Evolutionary conservation across 1,140 invertebrate genomes (phyloP).

Genomic region (Hermetia illucens): DNA sequence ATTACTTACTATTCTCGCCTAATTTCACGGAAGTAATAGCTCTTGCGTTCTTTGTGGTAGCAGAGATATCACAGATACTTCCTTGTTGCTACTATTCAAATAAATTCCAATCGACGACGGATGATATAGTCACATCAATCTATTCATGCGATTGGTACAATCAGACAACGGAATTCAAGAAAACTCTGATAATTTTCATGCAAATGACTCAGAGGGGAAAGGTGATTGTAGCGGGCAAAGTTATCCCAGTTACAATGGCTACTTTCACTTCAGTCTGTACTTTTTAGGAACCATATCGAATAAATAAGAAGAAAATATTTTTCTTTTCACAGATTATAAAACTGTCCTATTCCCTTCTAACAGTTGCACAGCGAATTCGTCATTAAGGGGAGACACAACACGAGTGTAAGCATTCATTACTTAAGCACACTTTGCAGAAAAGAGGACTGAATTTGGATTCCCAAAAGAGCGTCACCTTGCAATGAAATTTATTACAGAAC

Average conservation of each 20-base stretch:
- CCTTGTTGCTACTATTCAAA: conserved; percentile 8
- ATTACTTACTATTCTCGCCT: conserved; percentile 5
- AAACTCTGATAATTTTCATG: conserved; percentile 10
- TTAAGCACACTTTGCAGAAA: no score
- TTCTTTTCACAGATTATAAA: no score
- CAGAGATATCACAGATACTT: conserved; percentile 4
- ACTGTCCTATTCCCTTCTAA: no score
- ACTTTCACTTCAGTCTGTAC: no score
- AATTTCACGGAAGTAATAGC: conserved; percentile 5
- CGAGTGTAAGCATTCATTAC: no score
- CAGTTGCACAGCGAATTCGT: no score
- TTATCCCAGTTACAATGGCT: conserved; percentile 8
- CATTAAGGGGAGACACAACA: no score
- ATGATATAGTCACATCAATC: conserved; percentile 6
- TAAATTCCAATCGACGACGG: conserved; percentile 3
- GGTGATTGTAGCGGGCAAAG: conserved; percentile 5
- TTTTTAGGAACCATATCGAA: no score
- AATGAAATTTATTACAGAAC: no score
- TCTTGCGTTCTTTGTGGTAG: conserved; percentile 2
- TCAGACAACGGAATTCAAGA: conserved; percentile 6
- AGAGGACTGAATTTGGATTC: no score
- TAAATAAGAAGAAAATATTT: no score
- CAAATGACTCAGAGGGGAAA: conserved; percentile 6
- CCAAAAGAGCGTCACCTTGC: no score
- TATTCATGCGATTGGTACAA: conserved; percentile 8